Evolutionary conservation across 2,113 vertebrate genomes (phyloP).

Genomic region (Zonotrichia leucophrys): DNA sequence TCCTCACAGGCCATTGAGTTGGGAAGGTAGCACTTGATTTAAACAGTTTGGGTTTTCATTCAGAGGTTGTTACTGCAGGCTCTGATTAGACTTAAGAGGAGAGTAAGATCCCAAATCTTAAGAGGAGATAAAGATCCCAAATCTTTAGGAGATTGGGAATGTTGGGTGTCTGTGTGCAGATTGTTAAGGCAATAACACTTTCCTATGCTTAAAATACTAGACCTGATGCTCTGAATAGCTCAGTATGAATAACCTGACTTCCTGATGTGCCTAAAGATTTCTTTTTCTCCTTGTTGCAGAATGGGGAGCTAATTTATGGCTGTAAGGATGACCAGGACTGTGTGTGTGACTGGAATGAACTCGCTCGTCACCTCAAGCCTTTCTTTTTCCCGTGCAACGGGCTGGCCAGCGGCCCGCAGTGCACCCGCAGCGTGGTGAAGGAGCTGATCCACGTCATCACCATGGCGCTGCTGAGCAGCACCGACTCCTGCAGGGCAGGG

Average conservation of each 20-base stretch:
- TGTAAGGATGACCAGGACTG: constrained; percentile 86
- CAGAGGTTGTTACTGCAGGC: neutral
- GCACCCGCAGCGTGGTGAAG: constrained; percentile 81
- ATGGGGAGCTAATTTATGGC: constrained; percentile 92
- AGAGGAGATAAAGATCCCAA: too few relatives aligned
- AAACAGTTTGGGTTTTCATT: neutral
- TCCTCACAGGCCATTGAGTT: neutral
- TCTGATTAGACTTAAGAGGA: neutral
- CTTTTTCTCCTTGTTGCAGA: constrained; percentile 70
- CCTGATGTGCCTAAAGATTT: neutral
- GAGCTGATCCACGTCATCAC: constrained; percentile 91
- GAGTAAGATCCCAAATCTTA: neutral
- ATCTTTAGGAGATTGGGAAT: neutral
- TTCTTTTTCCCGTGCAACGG: constrained; percentile 88
- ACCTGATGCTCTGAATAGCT: neutral
- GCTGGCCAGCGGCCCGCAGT: constrained; percentile 79
- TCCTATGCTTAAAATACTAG: neutral
- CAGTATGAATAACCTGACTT: neutral
- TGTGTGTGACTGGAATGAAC: constrained; percentile 81
- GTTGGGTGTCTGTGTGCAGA: neutral
- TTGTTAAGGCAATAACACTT: neutral
- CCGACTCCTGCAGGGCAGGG: constrained; percentile 75
- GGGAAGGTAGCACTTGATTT: neutral
- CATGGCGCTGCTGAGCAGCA: constrained; percentile 81
- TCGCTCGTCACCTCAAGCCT: constrained; percentile 87